Base-by-base conservation (phyloP, 2,113 vertebrate species). In the Pteropus alecto region DNA sequence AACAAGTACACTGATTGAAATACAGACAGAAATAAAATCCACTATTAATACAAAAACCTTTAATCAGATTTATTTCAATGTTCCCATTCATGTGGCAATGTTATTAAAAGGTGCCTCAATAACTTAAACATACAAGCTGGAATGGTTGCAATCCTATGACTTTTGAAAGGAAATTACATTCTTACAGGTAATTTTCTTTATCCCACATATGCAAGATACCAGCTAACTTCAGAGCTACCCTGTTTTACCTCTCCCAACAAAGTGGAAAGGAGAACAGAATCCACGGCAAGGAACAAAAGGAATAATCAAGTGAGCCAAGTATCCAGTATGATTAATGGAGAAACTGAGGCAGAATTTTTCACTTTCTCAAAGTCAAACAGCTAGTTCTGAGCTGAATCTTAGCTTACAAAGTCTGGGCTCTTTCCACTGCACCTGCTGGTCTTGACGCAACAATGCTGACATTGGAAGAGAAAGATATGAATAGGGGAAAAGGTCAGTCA, bases 1-100 rank as follows among this genome's bases (percentile, higher is more conserved):
- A 96, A 86, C 74, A 70, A 63, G 63, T 38, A 58, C 22, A 24
- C 15, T 58, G 74, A 92, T 92, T 81, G 93, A 96, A 94, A 70
- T 93, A n/a, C 22, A 94, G 65, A 41, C 43, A 54, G 41, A 78
- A 90, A 87, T 60, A 96, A 87, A 95, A 94, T 60, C 73, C 1
- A 2, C 94, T 28, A 33, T 96, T 95, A 68, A 30, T 68, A 61
- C 30, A 77, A 90, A 93, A 83, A 41, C 35, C 65, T 89, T 83
- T 63, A 48, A 77, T 96, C 90, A 63, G 73, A 79, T 46, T 89
- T 81, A 83, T 95, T 74, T 87, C 84, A 77, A 1, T 89, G 68
- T 92, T 93, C 92, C 73, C 63, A 51, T 93, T 86, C 92, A 84
- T 63, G 51, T 65, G 73, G 68, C 22, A 5, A 76, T 71, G 43